Conservation (phyloP, 1,140 invertebrate genomes). For the Drosophila tristis region DNA sequence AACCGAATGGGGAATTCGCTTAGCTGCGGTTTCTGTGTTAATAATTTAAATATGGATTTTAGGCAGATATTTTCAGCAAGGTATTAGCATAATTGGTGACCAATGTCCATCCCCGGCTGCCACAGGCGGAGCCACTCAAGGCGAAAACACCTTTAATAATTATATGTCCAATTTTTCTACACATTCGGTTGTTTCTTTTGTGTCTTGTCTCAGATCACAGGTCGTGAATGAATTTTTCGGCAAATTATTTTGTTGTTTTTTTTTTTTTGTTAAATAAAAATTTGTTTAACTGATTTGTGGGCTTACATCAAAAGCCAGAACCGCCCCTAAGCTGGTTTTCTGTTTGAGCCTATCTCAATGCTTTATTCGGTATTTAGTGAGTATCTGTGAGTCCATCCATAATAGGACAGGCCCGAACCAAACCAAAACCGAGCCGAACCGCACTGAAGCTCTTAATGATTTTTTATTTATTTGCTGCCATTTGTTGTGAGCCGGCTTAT, state of each 20-base stretch:
- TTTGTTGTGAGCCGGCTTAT: constrained; percentile 64
- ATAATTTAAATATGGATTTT: constrained; percentile 77
- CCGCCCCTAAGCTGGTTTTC: constrained; percentile 66
- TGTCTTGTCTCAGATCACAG: constrained; percentile 40
- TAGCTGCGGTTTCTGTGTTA: constrained; percentile 44
- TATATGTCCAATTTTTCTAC: constrained; percentile 74
- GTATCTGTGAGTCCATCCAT: constrained; percentile 22
- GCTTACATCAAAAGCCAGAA: constrained; percentile 76
- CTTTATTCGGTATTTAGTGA: constrained; percentile 72
- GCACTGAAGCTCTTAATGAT: constrained; percentile 65
- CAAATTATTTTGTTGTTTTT: constrained; percentile 56
- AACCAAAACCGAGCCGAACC: constrained; percentile 43
- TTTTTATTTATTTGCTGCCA: constrained; percentile 76
- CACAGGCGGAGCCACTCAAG: constrained; percentile 59
- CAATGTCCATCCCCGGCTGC: constrained; percentile 57
- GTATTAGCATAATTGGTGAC: constrained; percentile 76
- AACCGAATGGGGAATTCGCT: constrained; percentile 52
- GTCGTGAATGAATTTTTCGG: constrained; percentile 73
- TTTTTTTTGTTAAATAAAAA: constrained; percentile 72
- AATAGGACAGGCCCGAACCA: constrained; percentile 29
- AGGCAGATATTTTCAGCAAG: constrained; percentile 67
- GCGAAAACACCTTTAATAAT: constrained; percentile 77
- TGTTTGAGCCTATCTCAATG: constrained; percentile 43
- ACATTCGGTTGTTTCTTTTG: constrained; percentile 42
- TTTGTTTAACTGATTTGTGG: constrained; percentile 74